Percentiles rank a stretch among this genome's conserved stretches.
Conservation (phyloP, 2,888 invertebrate genomes). For the Mesochorus sp. region DNA sequence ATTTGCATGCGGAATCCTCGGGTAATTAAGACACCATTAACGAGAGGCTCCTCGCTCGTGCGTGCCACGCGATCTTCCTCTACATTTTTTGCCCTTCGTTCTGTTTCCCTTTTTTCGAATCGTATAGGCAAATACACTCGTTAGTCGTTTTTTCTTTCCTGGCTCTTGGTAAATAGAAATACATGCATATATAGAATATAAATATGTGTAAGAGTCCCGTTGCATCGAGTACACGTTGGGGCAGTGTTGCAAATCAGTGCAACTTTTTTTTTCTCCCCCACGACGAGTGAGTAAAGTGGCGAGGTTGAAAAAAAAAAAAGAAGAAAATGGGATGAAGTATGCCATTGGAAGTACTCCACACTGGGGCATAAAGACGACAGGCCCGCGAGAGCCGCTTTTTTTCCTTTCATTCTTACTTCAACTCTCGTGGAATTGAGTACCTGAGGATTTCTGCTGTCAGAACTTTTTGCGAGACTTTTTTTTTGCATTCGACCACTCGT, state of each 20-base stretch:
- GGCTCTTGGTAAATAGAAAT: background rate
- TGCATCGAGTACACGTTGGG: background rate
- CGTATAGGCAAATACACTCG: constrained; percentile 36
- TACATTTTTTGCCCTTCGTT: constrained; percentile 18
- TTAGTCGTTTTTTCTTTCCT: constrained; percentile 49
- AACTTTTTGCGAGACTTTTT: constrained; percentile 38
- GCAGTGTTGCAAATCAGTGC: constrained; percentile 17
- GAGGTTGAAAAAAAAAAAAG: background rate
- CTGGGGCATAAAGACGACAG: constrained; percentile 16
- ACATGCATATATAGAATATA: too few species aligned
- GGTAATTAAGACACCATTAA: constrained; percentile 76
- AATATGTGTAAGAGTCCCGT: constrained; percentile 17
- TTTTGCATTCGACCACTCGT: background rate
- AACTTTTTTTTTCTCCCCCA: background rate
- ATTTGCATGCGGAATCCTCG: constrained; percentile 72
- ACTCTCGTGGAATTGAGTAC: constrained; percentile 20
- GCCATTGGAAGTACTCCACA: constrained; percentile 21
- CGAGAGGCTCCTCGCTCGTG: constrained; percentile 62
- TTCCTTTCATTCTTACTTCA: constrained; percentile 43
- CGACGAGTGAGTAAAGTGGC: background rate
- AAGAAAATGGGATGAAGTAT: constrained; percentile 8
- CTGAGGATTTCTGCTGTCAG: constrained; percentile 30
- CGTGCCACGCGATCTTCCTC: constrained; percentile 50
- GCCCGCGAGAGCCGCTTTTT: too few species aligned
- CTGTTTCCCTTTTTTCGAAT: constrained; percentile 32